Evolutionary conservation across 2,888 invertebrate genomes (phyloP).

Genomic region (Tipula confusa): DNA sequence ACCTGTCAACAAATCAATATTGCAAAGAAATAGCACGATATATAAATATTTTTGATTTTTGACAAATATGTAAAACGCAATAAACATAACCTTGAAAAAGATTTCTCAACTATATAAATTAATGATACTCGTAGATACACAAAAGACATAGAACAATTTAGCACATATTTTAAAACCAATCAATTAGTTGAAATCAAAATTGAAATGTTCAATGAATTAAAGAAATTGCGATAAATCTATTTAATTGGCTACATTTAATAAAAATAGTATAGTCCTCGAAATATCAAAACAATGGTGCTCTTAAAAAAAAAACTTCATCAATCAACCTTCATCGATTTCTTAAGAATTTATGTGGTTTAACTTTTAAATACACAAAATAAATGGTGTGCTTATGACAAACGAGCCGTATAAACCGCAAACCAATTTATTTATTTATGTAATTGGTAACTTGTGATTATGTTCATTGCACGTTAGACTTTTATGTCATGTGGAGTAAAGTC

Average conservation of each 20-base stretch:
- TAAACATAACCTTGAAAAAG: not conserved
- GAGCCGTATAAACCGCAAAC: not conserved
- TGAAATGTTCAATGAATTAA: not conserved
- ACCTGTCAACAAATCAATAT: not conserved
- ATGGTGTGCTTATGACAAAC: not conserved
- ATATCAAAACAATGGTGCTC: constrained; percentile 3
- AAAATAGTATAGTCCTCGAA: not conserved
- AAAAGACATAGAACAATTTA: not conserved
- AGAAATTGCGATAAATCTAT: not conserved
- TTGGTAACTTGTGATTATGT: no score
- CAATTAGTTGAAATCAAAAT: not conserved
- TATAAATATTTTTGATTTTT: not conserved
- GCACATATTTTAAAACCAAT: not conserved
- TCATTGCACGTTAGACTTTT: no score
- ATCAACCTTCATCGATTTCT: not conserved
- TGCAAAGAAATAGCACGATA: not conserved
- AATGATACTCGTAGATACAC: not conserved
- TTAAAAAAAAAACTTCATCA: not conserved
- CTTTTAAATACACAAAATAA: not conserved
- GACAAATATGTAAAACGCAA: not conserved
- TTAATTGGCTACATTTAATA: not conserved
- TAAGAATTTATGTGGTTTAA: not conserved
- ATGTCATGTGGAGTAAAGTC: no score
- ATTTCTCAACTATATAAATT: not conserved
- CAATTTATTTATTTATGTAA: not conserved